Evolutionary conservation across 1,140 invertebrate genomes (phyloP), one percentile per base, ranked within the genome.

Genomic region (Scaptomyza pallida): DNA sequence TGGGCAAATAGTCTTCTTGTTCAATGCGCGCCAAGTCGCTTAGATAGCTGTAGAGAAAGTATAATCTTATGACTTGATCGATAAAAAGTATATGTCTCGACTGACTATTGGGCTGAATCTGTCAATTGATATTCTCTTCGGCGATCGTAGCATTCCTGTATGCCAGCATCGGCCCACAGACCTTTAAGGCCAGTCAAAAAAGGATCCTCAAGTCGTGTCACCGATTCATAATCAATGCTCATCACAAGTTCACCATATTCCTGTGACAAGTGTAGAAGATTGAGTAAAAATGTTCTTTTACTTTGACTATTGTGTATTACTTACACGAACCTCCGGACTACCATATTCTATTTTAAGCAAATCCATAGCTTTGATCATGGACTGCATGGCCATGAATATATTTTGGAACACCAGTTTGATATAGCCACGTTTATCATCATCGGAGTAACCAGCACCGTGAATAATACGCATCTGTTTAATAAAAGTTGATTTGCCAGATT

Each of bases 391-490:
- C 98, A 99, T 99, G 93, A 99, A 99, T 92, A 99, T 99, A 93
- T 99, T 99, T 94, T 99, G 99, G 93, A 98, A 99, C 37, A 99
- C 98, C 85, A 99, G 95, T 93, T 99, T 99, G 90, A 99, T 99
- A 92, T 99, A 99, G 57, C 97, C 96, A 78, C 97, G 94, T 93
- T 99, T 99, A 93, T 99, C 99, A 91, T 99, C 99, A 93, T 99
- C 98, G 81, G 98, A 98, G 93, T 99, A 99, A 76, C 99, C 99
- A 72, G 97, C 95, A 52, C 99, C 99, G 94, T 99, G 99, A 93
- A 99, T 99, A 93, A 99, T 99, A 93, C 98, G 95, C 99, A 99
- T 99, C 94, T 99, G 99, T 95, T 99, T 99, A 92, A 99, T 99
- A 93, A 99, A 99, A 56, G 99, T 99, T 70, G 98, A 99, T 93